Evolutionary conservation across 1,140 invertebrate genomes (phyloP).

Genomic region (Drosophila nannoptera): DNA sequence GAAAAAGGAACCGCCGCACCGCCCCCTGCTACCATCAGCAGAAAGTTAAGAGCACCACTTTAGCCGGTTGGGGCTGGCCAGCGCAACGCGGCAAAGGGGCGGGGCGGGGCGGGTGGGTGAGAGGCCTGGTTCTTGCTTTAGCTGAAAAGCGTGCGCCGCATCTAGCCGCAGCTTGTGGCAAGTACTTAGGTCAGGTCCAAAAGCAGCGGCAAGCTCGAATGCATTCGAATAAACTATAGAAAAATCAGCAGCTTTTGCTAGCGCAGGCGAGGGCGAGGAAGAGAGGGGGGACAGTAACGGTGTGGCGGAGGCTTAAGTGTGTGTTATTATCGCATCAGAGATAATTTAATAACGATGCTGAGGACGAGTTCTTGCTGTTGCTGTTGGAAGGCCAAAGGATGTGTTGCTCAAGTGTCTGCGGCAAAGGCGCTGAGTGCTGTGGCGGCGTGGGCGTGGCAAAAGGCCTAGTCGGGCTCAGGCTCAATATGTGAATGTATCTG

Average conservation of each 20-base stretch:
- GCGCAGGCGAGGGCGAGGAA: conserved; percentile 10
- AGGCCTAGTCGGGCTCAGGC: conserved; percentile 21
- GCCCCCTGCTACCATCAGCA: conserved; percentile 62
- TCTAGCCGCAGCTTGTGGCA: conserved; percentile 26
- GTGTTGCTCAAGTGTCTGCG: conserved; percentile 65
- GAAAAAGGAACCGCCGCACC: conserved; percentile 29
- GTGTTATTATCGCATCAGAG: conserved; percentile 76
- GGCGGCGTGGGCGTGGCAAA: conserved; percentile 20
- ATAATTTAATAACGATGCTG: conserved; percentile 73
- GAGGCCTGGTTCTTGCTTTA: conserved; percentile 1
- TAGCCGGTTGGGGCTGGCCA: background rate
- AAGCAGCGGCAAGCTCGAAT: conserved; percentile 63
- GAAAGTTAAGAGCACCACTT: conserved; percentile 73
- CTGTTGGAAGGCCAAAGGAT: conserved; percentile 63
- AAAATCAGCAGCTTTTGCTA: conserved; percentile 75
- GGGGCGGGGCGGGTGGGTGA: conserved; percentile 4
- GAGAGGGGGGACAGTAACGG: too few species aligned
- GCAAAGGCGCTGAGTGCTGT: conserved; percentile 66
- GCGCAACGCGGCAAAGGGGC: conserved; percentile 2
- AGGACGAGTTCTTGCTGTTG: conserved; percentile 27
- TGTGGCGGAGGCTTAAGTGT: conserved; percentile 55
- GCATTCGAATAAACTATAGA: conserved; percentile 76
- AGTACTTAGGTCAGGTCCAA: conserved; percentile 64
- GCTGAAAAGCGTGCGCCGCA: conserved; percentile 41
- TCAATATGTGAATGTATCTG: background rate